Evolutionary conservation across 2,888 invertebrate genomes (phyloP), one percentile per base, ranked within the genome.

Genomic region (Drosophila emarginata): DNA sequence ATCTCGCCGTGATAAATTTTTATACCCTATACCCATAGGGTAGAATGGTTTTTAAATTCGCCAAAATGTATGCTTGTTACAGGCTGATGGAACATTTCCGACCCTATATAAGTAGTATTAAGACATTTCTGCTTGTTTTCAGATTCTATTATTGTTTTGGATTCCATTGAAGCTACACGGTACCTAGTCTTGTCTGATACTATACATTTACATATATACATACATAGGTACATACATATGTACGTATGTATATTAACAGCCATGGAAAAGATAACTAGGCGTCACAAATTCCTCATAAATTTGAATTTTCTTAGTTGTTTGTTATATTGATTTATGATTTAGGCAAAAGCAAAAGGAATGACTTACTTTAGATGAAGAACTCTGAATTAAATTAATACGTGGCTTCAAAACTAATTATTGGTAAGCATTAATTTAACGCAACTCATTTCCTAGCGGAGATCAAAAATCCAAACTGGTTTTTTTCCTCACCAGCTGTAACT

Each of bases 401-500:
- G 15, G 40, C 40, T 45, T 9, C 18, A 45, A 9, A 9, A 11
- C 15, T 11, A 53, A 9, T 14, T 28, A 28, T 15, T 26, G 7
- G 2, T 26, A 7, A 53, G 7, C 58, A 58, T 59, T 72, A 59
- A 72, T 18, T 18, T 15, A 45, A 45, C 40, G 40, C 18, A 15
- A 15, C 18, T 45, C 18, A 9, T 11, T 18, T 11, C 2, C 4
- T 72, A 50, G 53, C 64, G 52, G 52, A 18, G 32, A 26, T 45
- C 39, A 14, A 28, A 39, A 18, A 23, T 40, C 23, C 37, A 80
- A 87, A 81, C 80, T 76, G 87, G 87, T 87, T 81, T 84, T 50
- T 50, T 64, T 69, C 57, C 4, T 11, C 56, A 82, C 79, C 87
- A 85, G 82, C 85, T 87, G 87, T 70, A 71, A 72, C 60, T 64